Evolutionary conservation across 2,113 vertebrate genomes (phyloP).

Genomic region (Proteles cristata): DNA sequence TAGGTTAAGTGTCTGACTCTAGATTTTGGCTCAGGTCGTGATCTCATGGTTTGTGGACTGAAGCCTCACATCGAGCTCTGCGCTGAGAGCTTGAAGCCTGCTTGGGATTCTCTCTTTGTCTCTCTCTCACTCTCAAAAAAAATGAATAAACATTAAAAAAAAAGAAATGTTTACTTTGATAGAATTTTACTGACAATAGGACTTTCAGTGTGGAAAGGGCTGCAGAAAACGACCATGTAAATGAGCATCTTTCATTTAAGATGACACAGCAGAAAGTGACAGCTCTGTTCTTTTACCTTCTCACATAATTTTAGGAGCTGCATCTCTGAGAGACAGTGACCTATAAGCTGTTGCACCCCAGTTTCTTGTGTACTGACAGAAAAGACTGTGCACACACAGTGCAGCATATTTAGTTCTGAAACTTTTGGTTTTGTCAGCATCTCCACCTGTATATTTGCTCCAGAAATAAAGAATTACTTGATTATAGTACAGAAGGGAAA

Average conservation of each 20-base stretch:
- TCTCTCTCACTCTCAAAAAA: too few relatives aligned
- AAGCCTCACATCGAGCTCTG: too few relatives aligned
- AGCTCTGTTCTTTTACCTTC: not conserved
- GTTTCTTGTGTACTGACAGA: not conserved
- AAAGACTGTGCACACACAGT: rapidly evolving
- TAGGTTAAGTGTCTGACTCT: too few relatives aligned
- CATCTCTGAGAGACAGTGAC: too few relatives aligned
- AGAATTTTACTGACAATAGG: rapidly evolving
- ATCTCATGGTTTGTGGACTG: too few relatives aligned
- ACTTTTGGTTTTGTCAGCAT: not conserved
- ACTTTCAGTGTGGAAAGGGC: not conserved
- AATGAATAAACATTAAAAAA: too few relatives aligned
- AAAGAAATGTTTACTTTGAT: not conserved
- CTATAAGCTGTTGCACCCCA: rapidly evolving
- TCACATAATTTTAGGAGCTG: not conserved
- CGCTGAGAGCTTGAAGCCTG: too few relatives aligned
- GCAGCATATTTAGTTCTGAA: rapidly evolving
- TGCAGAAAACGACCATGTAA: not conserved
- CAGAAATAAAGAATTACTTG: not conserved
- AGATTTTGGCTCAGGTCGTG: too few relatives aligned
- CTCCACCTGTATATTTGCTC: not conserved
- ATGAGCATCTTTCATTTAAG: not conserved
- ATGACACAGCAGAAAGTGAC: rapidly evolving
- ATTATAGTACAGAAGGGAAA: not conserved
- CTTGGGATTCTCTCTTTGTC: too few relatives aligned